Conservation (phyloP, 2,113 vertebrate species). For the Misgurnus anguillicaudatus region DNA sequence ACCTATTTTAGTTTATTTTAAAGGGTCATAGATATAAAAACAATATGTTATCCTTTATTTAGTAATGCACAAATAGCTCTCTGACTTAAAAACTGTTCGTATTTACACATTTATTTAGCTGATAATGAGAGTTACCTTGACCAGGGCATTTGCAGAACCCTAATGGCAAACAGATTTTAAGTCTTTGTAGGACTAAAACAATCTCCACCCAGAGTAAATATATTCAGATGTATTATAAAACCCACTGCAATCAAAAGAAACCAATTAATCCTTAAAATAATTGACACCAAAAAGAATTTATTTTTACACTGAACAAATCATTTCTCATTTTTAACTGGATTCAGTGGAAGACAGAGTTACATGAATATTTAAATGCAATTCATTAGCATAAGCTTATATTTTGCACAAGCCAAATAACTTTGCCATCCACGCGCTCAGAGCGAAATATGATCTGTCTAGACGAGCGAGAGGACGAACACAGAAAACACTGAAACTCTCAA, state of each 20-base stretch:
- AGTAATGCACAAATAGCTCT: neutral
- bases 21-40: too few species aligned
- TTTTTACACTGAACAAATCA: conserved; percentile 5
- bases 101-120: too few species aligned
- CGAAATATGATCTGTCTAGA: neutral
- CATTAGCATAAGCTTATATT: conserved; percentile 36
- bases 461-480: neutral
- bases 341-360: neutral
- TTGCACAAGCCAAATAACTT: conserved; percentile 34
- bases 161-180: neutral
- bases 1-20: too few species aligned
- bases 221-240: neutral
- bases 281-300: conserved; percentile 15
- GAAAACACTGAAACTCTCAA: neutral
- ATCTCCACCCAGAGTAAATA: neutral
- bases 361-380: conserved; percentile 34
- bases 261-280: conserved; percentile 1
- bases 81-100: too few species aligned
- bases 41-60: too few species aligned
- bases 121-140: too few species aligned
- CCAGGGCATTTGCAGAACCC: neutral
- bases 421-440: neutral
- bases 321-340: conserved; percentile 36
- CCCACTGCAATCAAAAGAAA: neutral
- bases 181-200: conserved; percentile 5